These are phyloP conservation scores for Mormyrus lacerda DNA, from an alignment of 2,113 vertebrate species.

Conservation along the genomic window DNA sequence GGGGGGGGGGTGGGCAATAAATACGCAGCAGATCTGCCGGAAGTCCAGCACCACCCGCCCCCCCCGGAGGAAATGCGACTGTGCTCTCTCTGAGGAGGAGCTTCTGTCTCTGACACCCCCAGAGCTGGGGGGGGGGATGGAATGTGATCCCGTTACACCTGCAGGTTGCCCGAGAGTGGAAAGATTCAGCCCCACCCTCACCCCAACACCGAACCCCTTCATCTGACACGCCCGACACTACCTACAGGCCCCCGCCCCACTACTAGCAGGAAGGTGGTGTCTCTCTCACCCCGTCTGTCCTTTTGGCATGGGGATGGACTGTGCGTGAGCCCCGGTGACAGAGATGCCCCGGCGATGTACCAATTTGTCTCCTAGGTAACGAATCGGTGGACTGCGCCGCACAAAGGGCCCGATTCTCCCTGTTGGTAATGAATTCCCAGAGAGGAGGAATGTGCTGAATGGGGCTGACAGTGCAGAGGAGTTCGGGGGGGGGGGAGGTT, in stretches of 20 bases:
- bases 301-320: not conserved
- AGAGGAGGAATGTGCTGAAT: not conserved
- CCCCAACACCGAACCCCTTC: not conserved
- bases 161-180: not conserved
- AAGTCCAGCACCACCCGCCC: too few species aligned
- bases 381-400: not conserved
- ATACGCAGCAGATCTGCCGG: too few species aligned
- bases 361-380: conserved; percentile 6
- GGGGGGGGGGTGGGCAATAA: too few species aligned
- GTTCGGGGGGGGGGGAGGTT: not conserved
- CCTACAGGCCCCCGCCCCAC: not conserved
- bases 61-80: not conserved
- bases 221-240: not conserved
- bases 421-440: not conserved
- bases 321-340: not conserved
- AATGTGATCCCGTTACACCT: not conserved
- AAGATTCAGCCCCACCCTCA: not conserved
- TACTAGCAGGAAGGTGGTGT: not conserved
- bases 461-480: not conserved
- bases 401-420: not conserved
- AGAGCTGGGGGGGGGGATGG: not conserved
- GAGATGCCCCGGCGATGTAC: not conserved
- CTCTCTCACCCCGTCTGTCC: not conserved
- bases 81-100: not conserved
- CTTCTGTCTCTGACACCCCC: not conserved